phyloP scores from a whole-genome alignment of 1,140 invertebrate species.

The Maniola jurtina region DNA sequence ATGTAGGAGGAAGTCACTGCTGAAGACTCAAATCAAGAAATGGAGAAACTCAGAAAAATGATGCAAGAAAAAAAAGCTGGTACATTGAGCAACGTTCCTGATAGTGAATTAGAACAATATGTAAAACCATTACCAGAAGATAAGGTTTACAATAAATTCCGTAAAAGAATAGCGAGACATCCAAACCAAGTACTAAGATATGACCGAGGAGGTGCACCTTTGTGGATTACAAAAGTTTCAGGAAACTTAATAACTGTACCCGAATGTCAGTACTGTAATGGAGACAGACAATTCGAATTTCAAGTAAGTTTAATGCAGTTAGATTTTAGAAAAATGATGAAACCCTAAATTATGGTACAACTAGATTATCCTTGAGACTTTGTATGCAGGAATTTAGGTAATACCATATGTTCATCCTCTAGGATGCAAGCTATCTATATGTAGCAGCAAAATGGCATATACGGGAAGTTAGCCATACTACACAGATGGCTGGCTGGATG shows the following conservation, averaged over 20 bases:
- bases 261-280: slow-evolving; percentile 86
- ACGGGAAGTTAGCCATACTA: too few species aligned
- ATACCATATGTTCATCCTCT: too few species aligned
- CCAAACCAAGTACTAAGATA: slow-evolving; percentile 92
- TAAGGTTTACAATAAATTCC: slow-evolving; percentile 86
- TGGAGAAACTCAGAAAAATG: slow-evolving; percentile 84
- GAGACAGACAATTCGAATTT: slow-evolving; percentile 93
- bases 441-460: too few species aligned
- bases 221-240: slow-evolving; percentile 87
- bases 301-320: slow-evolving; percentile 83
- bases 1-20: slow-evolving; percentile 60
- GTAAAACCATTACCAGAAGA: slow-evolving; percentile 82
- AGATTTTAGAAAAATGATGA: too few species aligned
- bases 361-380: too few species aligned
- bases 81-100: slow-evolving; percentile 80
- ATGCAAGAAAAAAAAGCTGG: slow-evolving; percentile 82
- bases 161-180: slow-evolving; percentile 79
- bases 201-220: slow-evolving; percentile 85
- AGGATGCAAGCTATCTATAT: too few species aligned
- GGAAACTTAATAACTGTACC: slow-evolving; percentile 77
- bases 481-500: too few species aligned
- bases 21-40: slow-evolving; percentile 77
- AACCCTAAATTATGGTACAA: too few species aligned
- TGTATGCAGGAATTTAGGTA: too few species aligned
- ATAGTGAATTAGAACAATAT: slow-evolving; percentile 82